Evolutionary conservation across 1,140 invertebrate species (phyloP), one percentile per base, ranked within the genome.

Genomic region (Eubasilissa regina): DNA sequence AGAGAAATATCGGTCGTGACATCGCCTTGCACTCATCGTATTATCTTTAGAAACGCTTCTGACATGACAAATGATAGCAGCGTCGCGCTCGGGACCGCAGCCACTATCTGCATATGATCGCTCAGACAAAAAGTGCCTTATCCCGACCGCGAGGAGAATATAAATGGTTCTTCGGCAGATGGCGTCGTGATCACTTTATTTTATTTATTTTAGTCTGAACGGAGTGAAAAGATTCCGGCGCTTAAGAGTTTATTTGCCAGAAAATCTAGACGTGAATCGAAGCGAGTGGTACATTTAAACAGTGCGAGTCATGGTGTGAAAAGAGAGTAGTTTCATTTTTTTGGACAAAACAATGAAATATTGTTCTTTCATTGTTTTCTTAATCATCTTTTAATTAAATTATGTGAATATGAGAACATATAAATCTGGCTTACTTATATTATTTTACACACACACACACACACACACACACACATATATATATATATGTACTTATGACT

Each of bases 31-130:
- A 80, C 79, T 80, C 75, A 77, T 77, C 79, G 79, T 73, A 79
- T 81, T 81, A 81, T 76, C 70, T 72, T 0, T 4, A 9, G 68
- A 55, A 66, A 76, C 75, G 76, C 74, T 75, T 64, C 48, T 64
- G 77, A 81, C 76, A 81, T 81, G 80, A 81, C 80, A 81, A 81
- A 81, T 76, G 80, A 81, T 76, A 56, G 64, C 51, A 25, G 72
- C 21, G 45, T 25, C 15, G 15, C 21, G 25, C 44, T n/a, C 35
- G 48, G 60, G 13, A 1, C 13, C n/a, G 13, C 15, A 44, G 48
- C 21, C n/a, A 62, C 48, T 68, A 75, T 80, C 68, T 79, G 79
- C 79, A 80, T 80, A 48, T 66, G 79, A 80, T 80, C 73, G 45
- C 66, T 25, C 17, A 17, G 25, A 53, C 64, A 77, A 80, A 80